These are phyloP conservation scores for Notechis scutatus DNA, from an alignment of 2,113 vertebrate genomes.

Conservation along the genomic window DNA sequence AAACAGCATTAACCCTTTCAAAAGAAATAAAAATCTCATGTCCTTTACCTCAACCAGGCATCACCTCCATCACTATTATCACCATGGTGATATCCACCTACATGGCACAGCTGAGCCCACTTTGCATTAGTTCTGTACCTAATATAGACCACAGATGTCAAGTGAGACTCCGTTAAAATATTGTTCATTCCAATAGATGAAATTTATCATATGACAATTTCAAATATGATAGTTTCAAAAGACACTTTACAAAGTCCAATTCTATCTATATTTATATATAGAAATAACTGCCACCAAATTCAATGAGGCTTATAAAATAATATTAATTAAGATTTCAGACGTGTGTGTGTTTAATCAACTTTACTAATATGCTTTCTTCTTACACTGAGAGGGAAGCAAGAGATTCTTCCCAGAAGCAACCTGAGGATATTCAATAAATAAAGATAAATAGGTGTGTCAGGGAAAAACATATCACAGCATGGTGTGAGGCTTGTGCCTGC, in stretches of 20 bases:
- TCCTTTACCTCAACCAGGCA: not conserved
- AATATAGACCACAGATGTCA: not conserved
- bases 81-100: not conserved
- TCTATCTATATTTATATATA: not conserved
- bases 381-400: not conserved
- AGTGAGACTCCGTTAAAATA: not conserved
- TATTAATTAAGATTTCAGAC: not conserved
- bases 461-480: not conserved
- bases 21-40: not conserved
- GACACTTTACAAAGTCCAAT: not conserved
- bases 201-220: slow-evolving; percentile 1
- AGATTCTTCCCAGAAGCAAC: not conserved
- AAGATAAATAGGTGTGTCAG: slow-evolving; percentile 10
- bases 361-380: not conserved
- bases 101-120: not conserved
- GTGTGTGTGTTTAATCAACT: not conserved
- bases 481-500: not conserved
- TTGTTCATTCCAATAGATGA: not conserved
- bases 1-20: not conserved
- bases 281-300: not conserved
- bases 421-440: not conserved
- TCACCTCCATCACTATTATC: not conserved
- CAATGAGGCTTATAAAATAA: not conserved
- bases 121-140: not conserved
- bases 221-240: not conserved